Evolutionary conservation across 2,797 vertebrate species (phyloP), one percentile per base, ranked within the genome.

Genomic region (Acipenser ruthenus): DNA sequence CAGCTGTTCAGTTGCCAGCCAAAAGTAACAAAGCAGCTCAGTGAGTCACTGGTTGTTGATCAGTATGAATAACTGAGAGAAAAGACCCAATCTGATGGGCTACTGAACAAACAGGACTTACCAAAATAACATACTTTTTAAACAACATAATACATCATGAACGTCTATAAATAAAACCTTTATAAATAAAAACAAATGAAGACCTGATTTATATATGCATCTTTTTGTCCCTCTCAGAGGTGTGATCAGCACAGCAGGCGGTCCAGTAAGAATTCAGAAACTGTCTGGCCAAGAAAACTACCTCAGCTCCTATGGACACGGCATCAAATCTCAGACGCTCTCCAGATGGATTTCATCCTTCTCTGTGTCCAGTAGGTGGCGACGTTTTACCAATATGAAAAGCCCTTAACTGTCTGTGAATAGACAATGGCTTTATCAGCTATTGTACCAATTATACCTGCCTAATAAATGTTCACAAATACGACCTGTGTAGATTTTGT

Each of bases 341-440:
- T 60, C 90, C 50, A 86, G 69, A 74, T 97, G 94, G 94, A 88
- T 84, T 47, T 71, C 91, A 7, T 97, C 96, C 70, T 98, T 98
- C 82, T 90, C 86, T 67, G 88, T 98, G 72, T 82, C 86, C 71
- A 87, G 96, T 98, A 91, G 69, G 95, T 90, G 78, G 65, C 77
- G 71, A 64, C 58, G 23, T 61, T 37, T 37, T 37, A 37, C 37
- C 37, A 37, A 37, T 37, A 37, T 37, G 37, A 37, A 37, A 37
- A 37, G 37, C 37, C 37, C 37, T 37, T 37, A 37, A 37, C 37
- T 37, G 37, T 5, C 37, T 37, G 37, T 37, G 37, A 5, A 37
- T 37, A 37, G 4, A 37, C 37, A 37, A 37, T 37, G 37, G 37
- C 5, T 37, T 37, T 37, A 4, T 37, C 37, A 37, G 37, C 37